These are phyloP conservation scores for Rhagophthalmus giganteus DNA, from an alignment of 2,888 invertebrate genomes.

Conservation along the genomic window DNA sequence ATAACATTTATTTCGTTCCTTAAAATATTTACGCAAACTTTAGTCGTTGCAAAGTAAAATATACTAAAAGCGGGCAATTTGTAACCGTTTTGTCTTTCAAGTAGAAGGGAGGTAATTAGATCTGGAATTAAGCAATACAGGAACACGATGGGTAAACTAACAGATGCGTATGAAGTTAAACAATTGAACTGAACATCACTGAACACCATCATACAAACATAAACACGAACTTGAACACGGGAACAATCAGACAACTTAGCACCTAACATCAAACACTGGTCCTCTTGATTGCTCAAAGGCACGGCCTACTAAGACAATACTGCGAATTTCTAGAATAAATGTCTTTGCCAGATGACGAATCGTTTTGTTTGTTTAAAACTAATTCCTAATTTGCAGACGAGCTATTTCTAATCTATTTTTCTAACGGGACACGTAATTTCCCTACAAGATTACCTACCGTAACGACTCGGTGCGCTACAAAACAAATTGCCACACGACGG, in stretches of 20 bases:
- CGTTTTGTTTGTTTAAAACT: conserved; percentile 11
- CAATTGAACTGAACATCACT: conserved; percentile 50
- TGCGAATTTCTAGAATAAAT: conserved; percentile 27
- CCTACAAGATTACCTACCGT: not conserved
- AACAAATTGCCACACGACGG: not conserved
- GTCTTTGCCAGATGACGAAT: conserved; percentile 24
- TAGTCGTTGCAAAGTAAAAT: conserved; percentile 2
- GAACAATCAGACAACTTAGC: conserved; percentile 47
- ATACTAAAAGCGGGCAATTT: conserved; percentile 6
- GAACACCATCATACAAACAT: conserved; percentile 46
- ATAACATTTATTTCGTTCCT: too few relatives aligned
- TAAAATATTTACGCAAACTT: too few relatives aligned
- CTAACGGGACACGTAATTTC: too few relatives aligned
- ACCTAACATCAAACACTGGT: conserved; percentile 47
- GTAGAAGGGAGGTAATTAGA: conserved; percentile 34
- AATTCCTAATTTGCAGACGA: too few relatives aligned
- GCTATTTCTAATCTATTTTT: too few relatives aligned
- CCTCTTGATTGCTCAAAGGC: conserved; percentile 46
- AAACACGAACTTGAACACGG: conserved; percentile 43
- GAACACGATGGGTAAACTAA: conserved; percentile 37
- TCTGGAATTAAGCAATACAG: conserved; percentile 37
- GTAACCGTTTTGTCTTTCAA: conserved; percentile 25
- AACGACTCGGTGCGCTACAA: not conserved
- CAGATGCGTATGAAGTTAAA: conserved; percentile 44
- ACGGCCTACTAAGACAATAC: conserved; percentile 37